These are phyloP conservation scores for Latheticus oryzae DNA, from an alignment of 2,888 invertebrate species.

Conservation along the genomic window DNA sequence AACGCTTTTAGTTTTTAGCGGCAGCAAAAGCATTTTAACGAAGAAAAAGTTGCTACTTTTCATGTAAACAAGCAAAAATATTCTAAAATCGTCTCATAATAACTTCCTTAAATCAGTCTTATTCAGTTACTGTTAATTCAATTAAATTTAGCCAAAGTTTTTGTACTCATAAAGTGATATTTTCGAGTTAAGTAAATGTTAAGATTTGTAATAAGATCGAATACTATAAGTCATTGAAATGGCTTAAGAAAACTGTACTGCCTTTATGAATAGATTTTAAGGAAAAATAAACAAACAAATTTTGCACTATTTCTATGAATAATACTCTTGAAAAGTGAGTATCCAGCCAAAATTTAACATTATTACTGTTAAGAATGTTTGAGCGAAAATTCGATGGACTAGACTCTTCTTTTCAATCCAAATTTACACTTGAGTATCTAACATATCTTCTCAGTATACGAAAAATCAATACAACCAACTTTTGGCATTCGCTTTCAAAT, in stretches of 20 bases:
- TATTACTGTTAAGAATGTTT: slow-evolving; percentile 21
- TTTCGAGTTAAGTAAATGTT: slow-evolving; percentile 35
- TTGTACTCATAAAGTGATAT: slow-evolving; percentile 35
- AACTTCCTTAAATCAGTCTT: slow-evolving; percentile 27
- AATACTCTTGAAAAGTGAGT: slow-evolving; percentile 28
- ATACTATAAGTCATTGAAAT: slow-evolving; percentile 32
- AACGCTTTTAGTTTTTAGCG: slow-evolving; percentile 36
- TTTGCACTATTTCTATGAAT: slow-evolving; percentile 41
- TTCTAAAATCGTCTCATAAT: slow-evolving; percentile 31
- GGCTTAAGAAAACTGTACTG: slow-evolving; percentile 40
- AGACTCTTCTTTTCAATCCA: background rate
- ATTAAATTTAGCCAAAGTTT: slow-evolving; percentile 31
- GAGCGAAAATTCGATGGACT: slow-evolving; percentile 6
- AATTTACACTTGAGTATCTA: background rate
- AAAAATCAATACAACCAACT: slow-evolving; percentile 12
- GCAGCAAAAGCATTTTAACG: slow-evolving; percentile 29
- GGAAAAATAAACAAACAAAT: slow-evolving; percentile 36
- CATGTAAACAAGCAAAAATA: slow-evolving; percentile 22
- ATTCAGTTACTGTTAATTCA: slow-evolving; percentile 29
- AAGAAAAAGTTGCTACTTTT: slow-evolving; percentile 25
- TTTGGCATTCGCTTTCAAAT: too few relatives aligned
- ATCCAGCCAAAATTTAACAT: slow-evolving; percentile 33
- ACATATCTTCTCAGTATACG: slow-evolving; percentile 26
- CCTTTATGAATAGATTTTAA: slow-evolving; percentile 41
- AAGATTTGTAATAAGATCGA: slow-evolving; percentile 34